Base-by-base conservation (phyloP, 2,113 vertebrate genomes). In the Speoplatyrhinus poulsoni region DNA sequence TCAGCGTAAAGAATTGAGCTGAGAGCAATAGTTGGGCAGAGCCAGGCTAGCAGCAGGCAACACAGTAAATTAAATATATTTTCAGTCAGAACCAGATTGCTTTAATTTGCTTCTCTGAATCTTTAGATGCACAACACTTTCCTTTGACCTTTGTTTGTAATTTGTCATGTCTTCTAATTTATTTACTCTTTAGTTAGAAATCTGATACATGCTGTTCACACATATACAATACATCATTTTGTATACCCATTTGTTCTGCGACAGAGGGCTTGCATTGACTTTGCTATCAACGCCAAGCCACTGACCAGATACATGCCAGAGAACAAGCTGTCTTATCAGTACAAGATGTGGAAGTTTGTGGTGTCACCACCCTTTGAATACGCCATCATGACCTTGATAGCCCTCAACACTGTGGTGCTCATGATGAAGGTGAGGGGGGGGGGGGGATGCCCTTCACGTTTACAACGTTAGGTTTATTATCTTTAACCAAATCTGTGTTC, bases 271-370 rank as follows among this genome's bases (percentile, higher is more conserved):
- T 99, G 98, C 75, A 98, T 99, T 9, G 98, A 99, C 93, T 99
- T 98, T 46, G 95, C 95, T 86, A 98, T 99, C 89, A 97, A 97
- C 49, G 97, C 98, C 90, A 98, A 92, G 75, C 98, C 98, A 0
- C 93, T 99, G 79, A 99, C 97, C 0, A 94, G 96, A 56, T 95
- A 98, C 92, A 99, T 99, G 98, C 98, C 98, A 3, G 93, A 94
- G 82, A 95, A 97, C 92, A 97, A 95, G 86, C 93, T 96, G 73
- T 97, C 98, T 0, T 98, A 94, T 87, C 98, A 99, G 92, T 99
- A 99, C 91, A 98, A 94, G 93, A 96, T 98, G 85, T 99, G 98
- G 98, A 95, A 95, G 17, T 97, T 99, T 13, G 98, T 99, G 87
- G 98, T 99, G 72, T 99, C 98, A 0, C 95, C 96, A 0, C 96